Evolutionary conservation across 2,113 vertebrate species (phyloP).

Genomic region (Chaenogobius annularis): DNA sequence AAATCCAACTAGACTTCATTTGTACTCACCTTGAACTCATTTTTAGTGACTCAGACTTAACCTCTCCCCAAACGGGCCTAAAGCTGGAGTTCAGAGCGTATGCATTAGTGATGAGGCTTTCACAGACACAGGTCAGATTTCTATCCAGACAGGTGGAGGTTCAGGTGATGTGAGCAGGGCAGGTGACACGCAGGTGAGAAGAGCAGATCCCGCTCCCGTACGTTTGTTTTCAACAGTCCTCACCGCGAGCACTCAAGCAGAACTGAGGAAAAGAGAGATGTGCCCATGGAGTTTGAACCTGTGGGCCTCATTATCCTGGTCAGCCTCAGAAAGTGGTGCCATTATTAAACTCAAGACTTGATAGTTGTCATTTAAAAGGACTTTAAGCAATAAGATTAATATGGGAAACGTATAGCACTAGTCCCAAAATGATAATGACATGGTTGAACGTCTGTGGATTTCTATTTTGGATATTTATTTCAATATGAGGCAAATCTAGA

Average conservation of each 20-base stretch:
- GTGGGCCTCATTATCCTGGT: too few species aligned
- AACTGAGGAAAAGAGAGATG: neutral
- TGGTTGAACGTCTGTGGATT: too few species aligned
- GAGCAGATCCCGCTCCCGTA: neutral
- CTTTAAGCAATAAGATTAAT: too few species aligned
- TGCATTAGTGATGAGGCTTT: constrained; percentile 5
- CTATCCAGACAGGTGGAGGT: neutral
- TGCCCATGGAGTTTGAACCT: neutral
- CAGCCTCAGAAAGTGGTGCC: too few species aligned
- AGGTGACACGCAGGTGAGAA: neutral
- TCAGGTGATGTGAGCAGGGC: neutral
- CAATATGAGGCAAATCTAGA: too few species aligned
- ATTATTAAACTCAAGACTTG: too few species aligned
- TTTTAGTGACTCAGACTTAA: neutral
- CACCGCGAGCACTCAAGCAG: neutral
- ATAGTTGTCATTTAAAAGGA: too few species aligned
- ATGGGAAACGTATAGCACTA: too few species aligned
- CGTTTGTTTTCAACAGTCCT: neutral
- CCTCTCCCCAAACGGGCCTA: neutral
- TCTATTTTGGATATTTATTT: too few species aligned
- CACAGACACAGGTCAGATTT: neutral
- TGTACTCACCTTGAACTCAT: neutral
- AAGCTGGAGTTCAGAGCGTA: neutral
- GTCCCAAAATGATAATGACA: too few species aligned
- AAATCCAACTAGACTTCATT: neutral